These are phyloP conservation scores for Limonius californicus DNA, from an alignment of 1,140 invertebrate genomes.

Conservation along the genomic window DNA sequence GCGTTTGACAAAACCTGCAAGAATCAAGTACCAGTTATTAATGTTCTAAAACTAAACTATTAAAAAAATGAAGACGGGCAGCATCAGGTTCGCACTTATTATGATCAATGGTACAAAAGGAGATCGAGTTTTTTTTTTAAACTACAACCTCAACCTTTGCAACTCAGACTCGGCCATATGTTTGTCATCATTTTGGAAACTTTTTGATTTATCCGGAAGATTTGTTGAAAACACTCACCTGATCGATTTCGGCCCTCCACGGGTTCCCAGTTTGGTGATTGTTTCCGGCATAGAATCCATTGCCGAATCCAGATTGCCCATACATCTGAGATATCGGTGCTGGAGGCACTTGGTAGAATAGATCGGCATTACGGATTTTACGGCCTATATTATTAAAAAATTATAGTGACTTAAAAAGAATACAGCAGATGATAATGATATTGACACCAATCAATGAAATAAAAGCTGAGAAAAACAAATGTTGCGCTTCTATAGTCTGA, in stretches of 20 bases:
- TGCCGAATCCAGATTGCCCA: background rate
- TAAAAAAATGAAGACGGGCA: too few species aligned
- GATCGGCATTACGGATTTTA: slow-evolving; percentile 27
- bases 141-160: background rate
- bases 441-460: background rate
- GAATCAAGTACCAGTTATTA: background rate
- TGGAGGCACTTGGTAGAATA: slow-evolving; percentile 33
- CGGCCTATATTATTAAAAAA: slow-evolving; percentile 11
- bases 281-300: too few species aligned
- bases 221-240: background rate
- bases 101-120: slow-evolving; percentile 4
- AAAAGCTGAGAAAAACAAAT: background rate
- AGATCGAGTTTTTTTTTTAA: background rate
- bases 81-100: background rate
- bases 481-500: too few species aligned
- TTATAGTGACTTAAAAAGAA: slow-evolving; percentile 19
- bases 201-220: background rate
- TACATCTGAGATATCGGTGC: background rate
- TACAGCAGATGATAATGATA: slow-evolving; percentile 6
- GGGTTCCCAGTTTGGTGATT: too few species aligned
- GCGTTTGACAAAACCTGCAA: background rate
- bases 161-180: slow-evolving; percentile 35
- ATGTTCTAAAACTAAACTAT: too few species aligned
- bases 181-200: slow-evolving; percentile 23
- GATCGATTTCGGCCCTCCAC: background rate